Percentiles rank a stretch among this genome's conserved stretches.
Evolutionary conservation across 1,140 invertebrate genomes (phyloP).

Genomic region (Drosophila mauritiana): DNA sequence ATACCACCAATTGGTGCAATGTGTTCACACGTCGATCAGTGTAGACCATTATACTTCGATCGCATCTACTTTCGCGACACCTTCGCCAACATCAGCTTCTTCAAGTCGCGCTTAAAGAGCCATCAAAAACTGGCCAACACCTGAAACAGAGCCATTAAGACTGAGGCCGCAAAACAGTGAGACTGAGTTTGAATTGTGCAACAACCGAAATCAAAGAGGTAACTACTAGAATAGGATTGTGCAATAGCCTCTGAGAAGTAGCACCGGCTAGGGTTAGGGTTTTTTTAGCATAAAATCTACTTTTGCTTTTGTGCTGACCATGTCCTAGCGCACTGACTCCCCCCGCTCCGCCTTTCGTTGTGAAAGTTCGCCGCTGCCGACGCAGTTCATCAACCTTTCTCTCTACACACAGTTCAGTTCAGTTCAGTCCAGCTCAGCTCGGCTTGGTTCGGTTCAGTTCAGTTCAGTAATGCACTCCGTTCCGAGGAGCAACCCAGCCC

Average conservation of each 20-base stretch:
- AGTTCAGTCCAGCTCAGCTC: not conserved
- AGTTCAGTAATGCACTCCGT: slow-evolving; percentile 45
- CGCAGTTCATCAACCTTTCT: slow-evolving; percentile 61
- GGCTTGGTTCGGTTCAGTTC: slow-evolving; percentile 4
- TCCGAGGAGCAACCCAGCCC: slow-evolving; percentile 13
- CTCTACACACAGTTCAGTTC: slow-evolving; percentile 12
- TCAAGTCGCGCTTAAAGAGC: slow-evolving; percentile 84
- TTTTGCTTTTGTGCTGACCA: slow-evolving; percentile 64
- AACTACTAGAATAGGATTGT: slow-evolving; percentile 17
- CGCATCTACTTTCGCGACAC: slow-evolving; percentile 82
- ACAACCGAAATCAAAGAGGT: slow-evolving; percentile 28
- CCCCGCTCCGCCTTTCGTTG: slow-evolving; percentile 11
- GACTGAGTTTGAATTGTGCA: slow-evolving; percentile 40
- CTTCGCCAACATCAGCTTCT: slow-evolving; percentile 81
- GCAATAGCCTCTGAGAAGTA: slow-evolving; percentile 31
- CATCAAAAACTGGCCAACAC: slow-evolving; percentile 57
- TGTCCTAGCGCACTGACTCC: slow-evolving; percentile 55
- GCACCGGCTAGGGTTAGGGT: not conserved
- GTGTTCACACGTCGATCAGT: slow-evolving; percentile 69
- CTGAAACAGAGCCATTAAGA: slow-evolving; percentile 58
- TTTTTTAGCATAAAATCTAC: slow-evolving; percentile 43
- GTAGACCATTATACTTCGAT: slow-evolving; percentile 71
- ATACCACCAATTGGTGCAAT: slow-evolving; percentile 62
- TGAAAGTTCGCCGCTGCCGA: slow-evolving; percentile 49
- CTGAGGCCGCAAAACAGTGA: slow-evolving; percentile 51